A percentile compares a stretch with the other conserved stretches of the same genome.
Evolutionary conservation across 2,113 vertebrate genomes (phyloP).

Genomic region (Paralichthys olivaceus): DNA sequence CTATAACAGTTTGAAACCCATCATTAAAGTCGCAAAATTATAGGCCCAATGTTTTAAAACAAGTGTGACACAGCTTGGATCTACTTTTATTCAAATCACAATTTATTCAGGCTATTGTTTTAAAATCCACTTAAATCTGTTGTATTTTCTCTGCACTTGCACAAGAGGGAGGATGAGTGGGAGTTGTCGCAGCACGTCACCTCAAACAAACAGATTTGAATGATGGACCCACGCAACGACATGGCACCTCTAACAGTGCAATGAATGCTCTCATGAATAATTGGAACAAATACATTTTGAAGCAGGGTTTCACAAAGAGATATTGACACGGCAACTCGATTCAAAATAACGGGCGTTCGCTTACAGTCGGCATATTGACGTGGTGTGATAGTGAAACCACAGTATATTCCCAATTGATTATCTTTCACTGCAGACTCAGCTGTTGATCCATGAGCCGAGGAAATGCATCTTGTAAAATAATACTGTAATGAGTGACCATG

Average conservation of each 20-base stretch:
- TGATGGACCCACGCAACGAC: constrained; percentile 38
- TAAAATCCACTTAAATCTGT: constrained; percentile 29
- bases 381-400: neutral
- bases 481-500: neutral
- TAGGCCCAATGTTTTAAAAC: neutral
- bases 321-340: constrained; percentile 20
- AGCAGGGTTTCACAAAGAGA: constrained; percentile 4
- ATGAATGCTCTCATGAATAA: constrained; percentile 21
- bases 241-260: constrained; percentile 29
- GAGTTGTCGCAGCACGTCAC: constrained; percentile 47
- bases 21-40: neutral
- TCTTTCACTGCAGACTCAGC: constrained; percentile 12
- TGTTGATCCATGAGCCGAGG: neutral
- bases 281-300: constrained; percentile 19
- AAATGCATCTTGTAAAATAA: constrained; percentile 11
- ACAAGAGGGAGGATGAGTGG: constrained; percentile 48
- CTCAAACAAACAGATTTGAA: constrained; percentile 49
- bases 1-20: neutral
- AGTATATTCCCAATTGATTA: constrained; percentile 15
- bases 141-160: constrained; percentile 14
- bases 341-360: constrained; percentile 12
- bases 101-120: constrained; percentile 16
- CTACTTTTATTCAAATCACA: constrained; percentile 5
- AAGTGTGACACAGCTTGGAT: neutral
- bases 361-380: constrained; percentile 11